Conservation (phyloP, 2,888 invertebrate species). For the Spicauda simplicius region DNA sequence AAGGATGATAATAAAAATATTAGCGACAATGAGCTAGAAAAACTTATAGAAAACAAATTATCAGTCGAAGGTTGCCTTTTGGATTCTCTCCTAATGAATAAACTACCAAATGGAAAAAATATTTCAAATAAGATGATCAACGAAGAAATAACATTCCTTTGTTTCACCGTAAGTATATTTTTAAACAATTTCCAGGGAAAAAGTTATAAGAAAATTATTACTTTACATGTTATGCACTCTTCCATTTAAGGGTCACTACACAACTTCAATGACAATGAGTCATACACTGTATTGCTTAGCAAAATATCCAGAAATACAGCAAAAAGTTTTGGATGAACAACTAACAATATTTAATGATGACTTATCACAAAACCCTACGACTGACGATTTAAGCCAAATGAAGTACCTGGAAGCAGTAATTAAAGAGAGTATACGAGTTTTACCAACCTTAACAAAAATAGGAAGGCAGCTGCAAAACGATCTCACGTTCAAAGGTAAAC, state of each 20-base stretch:
- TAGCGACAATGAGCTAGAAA: constrained; percentile 39
- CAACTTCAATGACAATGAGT: constrained; percentile 51
- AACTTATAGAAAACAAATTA: constrained; percentile 44
- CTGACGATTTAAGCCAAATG: constrained; percentile 52
- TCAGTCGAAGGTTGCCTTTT: constrained; percentile 46
- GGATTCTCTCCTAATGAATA: constrained; percentile 50
- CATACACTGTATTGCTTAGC: constrained; percentile 27
- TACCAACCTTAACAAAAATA: constrained; percentile 54
- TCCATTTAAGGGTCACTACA: constrained; percentile 51
- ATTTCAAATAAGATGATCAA: constrained; percentile 50
- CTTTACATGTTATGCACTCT: too few species aligned
- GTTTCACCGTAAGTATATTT: constrained; percentile 50
- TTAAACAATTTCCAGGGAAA: neutral
- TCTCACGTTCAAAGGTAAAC: constrained; percentile 49
- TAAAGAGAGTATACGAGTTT: constrained; percentile 52
- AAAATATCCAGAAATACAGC: constrained; percentile 21
- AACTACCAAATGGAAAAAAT: constrained; percentile 46
- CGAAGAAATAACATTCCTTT: constrained; percentile 52
- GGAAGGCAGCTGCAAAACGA: constrained; percentile 51
- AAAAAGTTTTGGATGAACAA: constrained; percentile 45
- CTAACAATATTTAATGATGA: constrained; percentile 47
- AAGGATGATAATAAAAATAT: constrained; percentile 48
- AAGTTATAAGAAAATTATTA: neutral
- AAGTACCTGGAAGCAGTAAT: constrained; percentile 56
- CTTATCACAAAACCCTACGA: constrained; percentile 45